These are phyloP conservation scores for Eupithecia subumbrata DNA, from an alignment of 2,888 invertebrate species.

Conservation along the genomic window DNA sequence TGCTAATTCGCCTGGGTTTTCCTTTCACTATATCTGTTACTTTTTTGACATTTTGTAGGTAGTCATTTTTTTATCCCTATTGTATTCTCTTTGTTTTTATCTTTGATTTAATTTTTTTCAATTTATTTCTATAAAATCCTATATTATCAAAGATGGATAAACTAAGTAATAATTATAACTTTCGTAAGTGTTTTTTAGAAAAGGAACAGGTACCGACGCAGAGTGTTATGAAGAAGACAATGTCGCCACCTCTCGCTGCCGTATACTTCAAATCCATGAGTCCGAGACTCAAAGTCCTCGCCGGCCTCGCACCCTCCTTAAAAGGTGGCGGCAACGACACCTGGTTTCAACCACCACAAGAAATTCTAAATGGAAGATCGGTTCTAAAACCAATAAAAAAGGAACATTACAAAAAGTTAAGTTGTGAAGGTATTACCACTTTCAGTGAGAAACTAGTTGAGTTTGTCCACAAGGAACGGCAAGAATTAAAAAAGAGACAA, in stretches of 20 bases:
- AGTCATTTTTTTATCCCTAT: background rate
- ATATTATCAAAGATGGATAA: constrained; percentile 19
- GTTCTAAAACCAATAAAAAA: constrained; percentile 67
- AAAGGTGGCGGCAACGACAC: constrained; percentile 68
- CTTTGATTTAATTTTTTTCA: background rate
- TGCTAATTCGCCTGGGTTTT: too few relatives aligned
- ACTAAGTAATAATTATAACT: constrained; percentile 66
- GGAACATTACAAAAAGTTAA: constrained; percentile 58
- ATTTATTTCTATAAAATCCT: background rate
- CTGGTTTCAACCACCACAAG: constrained; percentile 71
- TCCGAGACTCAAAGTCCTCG: constrained; percentile 63
- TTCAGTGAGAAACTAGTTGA: constrained; percentile 57
- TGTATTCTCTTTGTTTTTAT: background rate
- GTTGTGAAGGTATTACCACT: constrained; percentile 61
- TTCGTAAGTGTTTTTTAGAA: constrained; percentile 67
- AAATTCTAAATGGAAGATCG: constrained; percentile 61
- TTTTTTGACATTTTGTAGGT: too few relatives aligned
- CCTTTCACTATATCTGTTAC: too few relatives aligned
- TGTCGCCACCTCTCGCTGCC: constrained; percentile 66
- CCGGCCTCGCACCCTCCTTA: constrained; percentile 71
- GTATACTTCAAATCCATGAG: constrained; percentile 75
- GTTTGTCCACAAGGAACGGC: constrained; percentile 50
- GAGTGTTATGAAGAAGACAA: constrained; percentile 65
- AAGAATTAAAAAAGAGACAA: constrained; percentile 45
- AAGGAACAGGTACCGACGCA: constrained; percentile 72